Evolutionary conservation across 2,113 vertebrate species (phyloP), one percentile per base, ranked within the genome.

Genomic region (Alligator sinensis): DNA sequence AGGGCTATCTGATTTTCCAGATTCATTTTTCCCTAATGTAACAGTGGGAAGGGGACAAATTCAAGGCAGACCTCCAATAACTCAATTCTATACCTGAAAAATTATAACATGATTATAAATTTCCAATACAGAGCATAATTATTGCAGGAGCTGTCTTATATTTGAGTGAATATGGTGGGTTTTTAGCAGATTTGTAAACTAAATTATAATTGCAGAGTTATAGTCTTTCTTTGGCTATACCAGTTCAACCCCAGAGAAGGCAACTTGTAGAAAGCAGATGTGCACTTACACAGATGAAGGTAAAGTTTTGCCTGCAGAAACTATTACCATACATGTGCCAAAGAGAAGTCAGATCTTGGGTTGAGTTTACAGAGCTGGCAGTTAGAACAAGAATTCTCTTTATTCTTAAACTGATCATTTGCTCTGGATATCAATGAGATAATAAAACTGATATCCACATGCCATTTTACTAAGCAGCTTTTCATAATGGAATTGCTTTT

Each of bases 251-350:
- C 28, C 9, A 54, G 86, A 86, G 86, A 89, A 84, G 94, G 17
- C n/a, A 61, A 84, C 64, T 64, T 86, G 38, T 90, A 91, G 79
- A 58, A 90, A 89, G 92, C 54, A 14, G 47, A 12, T 38, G 93
- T 89, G 74, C 66, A n/a, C 47, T 80, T 59, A 85, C 74, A 82
- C 66, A 91, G 28, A 77, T 80, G 77, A 85, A 79, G 62, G 88
- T 75, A 92, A 25, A 55, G 77, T 7, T 9, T 28, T 84, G 64
- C 54, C 38, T 91, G 10, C 85, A 81, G 3, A 86, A 28, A 27
- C 90, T 74, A 0, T 89, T 6, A 59, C 59, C 86, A 70, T 70
- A 80, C 82, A 89, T 70, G 84, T 79, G 90, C 54, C 17, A 85
- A 60, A 80, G 87, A 18, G 79, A 80, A 76, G 72, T 13, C 8